Evolutionary conservation across 2,888 invertebrate species (phyloP), one percentile per base, ranked within the genome.

Genomic region (Agrotis puta): DNA sequence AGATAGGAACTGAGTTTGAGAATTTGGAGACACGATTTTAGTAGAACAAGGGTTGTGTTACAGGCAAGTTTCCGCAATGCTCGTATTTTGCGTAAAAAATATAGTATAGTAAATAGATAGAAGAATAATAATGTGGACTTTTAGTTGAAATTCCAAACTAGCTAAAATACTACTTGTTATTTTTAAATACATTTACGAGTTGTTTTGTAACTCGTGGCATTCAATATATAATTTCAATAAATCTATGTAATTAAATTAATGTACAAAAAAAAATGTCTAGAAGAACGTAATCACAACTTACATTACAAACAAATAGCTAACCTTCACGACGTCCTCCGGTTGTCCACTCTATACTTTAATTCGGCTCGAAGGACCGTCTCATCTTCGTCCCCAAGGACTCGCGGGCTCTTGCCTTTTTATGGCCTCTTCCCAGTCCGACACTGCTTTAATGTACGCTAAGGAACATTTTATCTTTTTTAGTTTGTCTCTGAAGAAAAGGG

Each of bases 391-490:
- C 93, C 61, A 71, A 84, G 91, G 94, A 87, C 84, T 84, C 81
- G 75, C 81, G 85, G 87, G 87, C 85, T 88, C 83, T 89, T 87
- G 92, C 90, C 93, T 93, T 94, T 95, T 94, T 94, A 94, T 88
- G 91, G 93, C 91, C 90, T 92, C 91, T 90, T 92, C 91, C 88
- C 91, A 91, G 91, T 91, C 90, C 88, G 90, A 91, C 92, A 90
- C 87, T 90, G 89, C 94, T 94, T 93, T 95, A 95, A 95, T 95
- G 94, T 94, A 91, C 91, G 92, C 92, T 94, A 92, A 93, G 91
- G 92, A 93, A 91, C 93, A 92, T 95, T 95, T 95, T 95, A 95
- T 95, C 94, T 95, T 93, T 94, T 92, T 92, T 93, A 94, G 93
- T 94, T 94, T 94, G 92, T 93, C 92, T 91, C 92, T 81, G 84